Conservation (phyloP, 92 coral and sea anemone species). For the Actinernus sp. region DNA sequence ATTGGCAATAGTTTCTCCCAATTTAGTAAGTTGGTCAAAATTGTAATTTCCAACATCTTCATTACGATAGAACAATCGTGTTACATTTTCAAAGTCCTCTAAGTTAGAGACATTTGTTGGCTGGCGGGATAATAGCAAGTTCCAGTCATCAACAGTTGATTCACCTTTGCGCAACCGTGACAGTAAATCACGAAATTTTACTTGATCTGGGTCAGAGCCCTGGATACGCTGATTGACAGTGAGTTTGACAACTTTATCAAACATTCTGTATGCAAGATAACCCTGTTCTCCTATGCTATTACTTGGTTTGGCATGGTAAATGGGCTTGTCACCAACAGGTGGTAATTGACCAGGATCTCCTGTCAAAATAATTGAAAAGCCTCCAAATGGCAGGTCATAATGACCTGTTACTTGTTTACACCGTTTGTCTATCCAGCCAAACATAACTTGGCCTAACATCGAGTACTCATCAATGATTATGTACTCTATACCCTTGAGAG, state of each 20-base stretch:
- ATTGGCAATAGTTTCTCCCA: constrained; percentile 21
- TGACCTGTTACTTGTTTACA: constrained; percentile 32
- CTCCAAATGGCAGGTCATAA: constrained; percentile 34
- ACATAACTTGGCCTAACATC: constrained; percentile 49
- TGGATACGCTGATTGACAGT: constrained; percentile 52
- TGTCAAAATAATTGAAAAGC: constrained; percentile 19
- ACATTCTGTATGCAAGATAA: constrained; percentile 29
- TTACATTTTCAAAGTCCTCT: constrained; percentile 25
- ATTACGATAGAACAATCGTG: constrained; percentile 36
- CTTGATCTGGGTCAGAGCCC: constrained; percentile 47
- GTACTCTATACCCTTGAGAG: constrained; percentile 35
- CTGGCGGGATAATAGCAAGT: constrained; percentile 16
- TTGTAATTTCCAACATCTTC: constrained; percentile 39
- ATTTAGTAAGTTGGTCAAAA: constrained; percentile 19
- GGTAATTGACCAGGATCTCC: constrained; percentile 58
- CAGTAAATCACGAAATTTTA: constrained; percentile 35
- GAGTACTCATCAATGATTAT: constrained; percentile 56
- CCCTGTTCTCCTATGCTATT: constrained; percentile 51
- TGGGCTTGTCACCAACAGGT: constrained; percentile 49
- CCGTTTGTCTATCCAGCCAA: constrained; percentile 40
- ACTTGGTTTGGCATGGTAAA: constrained; percentile 42
- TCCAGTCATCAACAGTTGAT: constrained; percentile 31
- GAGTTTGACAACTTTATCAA: constrained; percentile 26
- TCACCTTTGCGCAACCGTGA: constrained; percentile 9
- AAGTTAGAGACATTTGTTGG: constrained; percentile 22